phyloP scores from a whole-genome alignment of 2,113 vertebrate species.

The Bothrops jararaca region DNA sequence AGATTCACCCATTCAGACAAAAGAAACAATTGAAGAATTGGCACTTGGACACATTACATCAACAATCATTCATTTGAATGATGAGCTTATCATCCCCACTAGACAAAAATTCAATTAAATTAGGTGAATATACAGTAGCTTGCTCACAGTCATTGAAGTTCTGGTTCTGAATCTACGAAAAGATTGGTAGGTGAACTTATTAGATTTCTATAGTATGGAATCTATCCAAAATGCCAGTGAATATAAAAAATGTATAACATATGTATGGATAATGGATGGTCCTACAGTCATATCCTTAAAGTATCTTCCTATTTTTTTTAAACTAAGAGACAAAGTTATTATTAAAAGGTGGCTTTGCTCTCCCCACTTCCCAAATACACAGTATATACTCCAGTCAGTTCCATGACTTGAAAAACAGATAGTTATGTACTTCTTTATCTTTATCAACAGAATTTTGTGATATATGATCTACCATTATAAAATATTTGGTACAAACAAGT shows the following conservation, averaged over 20 bases:
- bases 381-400: neutral
- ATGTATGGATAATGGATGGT: neutral
- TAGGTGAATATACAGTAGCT: neutral
- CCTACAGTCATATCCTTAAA: neutral
- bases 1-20: too few relatives aligned
- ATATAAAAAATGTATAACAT: neutral
- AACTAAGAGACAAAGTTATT: neutral
- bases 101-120: rapidly evolving
- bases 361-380: neutral
- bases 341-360: neutral
- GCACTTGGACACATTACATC: neutral
- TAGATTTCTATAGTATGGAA: neutral
- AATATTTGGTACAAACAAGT: neutral
- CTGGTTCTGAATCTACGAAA: neutral
- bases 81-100: rapidly evolving
- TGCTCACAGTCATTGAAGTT: neutral
- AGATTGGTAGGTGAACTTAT: neutral
- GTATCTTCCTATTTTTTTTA: neutral
- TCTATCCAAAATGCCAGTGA: neutral
- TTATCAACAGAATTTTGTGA: too few relatives aligned
- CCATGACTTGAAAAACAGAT: neutral
- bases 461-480: too few relatives aligned
- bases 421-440: neutral
- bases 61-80: neutral
- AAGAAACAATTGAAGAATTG: neutral